phyloP scores from a whole-genome alignment of 2,888 invertebrate species.

The Drosophila gaucha region DNA sequence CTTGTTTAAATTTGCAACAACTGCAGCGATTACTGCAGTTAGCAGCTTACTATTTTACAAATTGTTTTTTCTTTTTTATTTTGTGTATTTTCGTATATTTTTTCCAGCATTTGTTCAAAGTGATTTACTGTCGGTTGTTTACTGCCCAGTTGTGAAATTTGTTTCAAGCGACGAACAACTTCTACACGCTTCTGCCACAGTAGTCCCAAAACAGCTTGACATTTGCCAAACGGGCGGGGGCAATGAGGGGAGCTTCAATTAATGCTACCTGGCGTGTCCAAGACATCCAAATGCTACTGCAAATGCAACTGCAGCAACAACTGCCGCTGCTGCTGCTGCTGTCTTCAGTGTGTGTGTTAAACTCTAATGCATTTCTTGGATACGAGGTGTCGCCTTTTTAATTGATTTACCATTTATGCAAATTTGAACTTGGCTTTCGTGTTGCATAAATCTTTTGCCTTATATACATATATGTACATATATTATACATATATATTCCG shows the following conservation, averaged over 20 bases:
- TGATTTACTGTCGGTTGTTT: conserved; percentile 76
- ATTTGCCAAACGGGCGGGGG: conserved; percentile 14
- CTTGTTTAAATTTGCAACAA: conserved; percentile 68
- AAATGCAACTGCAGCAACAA: conserved; percentile 7
- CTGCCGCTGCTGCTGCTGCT: background rate
- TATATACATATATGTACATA: background rate
- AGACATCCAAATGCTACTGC: conserved; percentile 7
- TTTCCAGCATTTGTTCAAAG: conserved; percentile 67
- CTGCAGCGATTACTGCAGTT: conserved; percentile 35
- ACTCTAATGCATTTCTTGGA: conserved; percentile 76
- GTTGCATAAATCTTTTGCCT: conserved; percentile 6
- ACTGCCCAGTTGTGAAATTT: conserved; percentile 74
- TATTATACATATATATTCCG: background rate
- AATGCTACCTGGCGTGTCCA: conserved; percentile 24
- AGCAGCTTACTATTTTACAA: conserved; percentile 52
- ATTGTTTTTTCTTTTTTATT: conserved; percentile 17
- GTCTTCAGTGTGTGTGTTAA: conserved; percentile 16
- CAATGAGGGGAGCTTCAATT: conserved; percentile 16
- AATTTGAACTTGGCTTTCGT: conserved; percentile 46
- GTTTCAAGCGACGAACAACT: conserved; percentile 45
- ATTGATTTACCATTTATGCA: conserved; percentile 78
- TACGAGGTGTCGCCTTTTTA: conserved; percentile 64
- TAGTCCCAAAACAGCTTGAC: conserved; percentile 60
- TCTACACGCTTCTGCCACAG: conserved; percentile 62
- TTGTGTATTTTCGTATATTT: conserved; percentile 13